phyloP scores from a whole-genome alignment of 2,888 invertebrate species.

The Amphipoea oculea region DNA sequence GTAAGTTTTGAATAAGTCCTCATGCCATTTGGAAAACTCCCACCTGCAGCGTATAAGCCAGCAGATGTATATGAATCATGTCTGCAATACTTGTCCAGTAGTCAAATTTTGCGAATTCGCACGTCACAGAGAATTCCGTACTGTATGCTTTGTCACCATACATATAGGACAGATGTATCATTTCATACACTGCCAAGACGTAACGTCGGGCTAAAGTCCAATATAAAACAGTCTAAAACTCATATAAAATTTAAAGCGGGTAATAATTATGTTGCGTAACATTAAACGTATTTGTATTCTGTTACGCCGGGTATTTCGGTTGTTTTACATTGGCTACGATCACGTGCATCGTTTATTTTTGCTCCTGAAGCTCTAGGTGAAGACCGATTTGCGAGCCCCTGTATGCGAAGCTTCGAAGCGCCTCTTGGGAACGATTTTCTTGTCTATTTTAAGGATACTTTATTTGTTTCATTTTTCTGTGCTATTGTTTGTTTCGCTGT shows the following conservation, averaged over 20 bases:
- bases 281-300: constrained; percentile 70
- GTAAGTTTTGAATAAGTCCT: constrained; percentile 1
- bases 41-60: constrained; percentile 23
- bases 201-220: constrained; percentile 69
- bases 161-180: constrained; percentile 53
- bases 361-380: constrained; percentile 70
- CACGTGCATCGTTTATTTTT: constrained; percentile 84
- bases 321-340: constrained; percentile 70
- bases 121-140: constrained; percentile 46
- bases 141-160: constrained; percentile 51
- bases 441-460: constrained; percentile 49
- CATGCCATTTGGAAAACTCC: constrained; percentile 21
- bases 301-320: constrained; percentile 77
- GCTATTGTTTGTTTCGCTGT: neutral
- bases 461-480: constrained; percentile 8
- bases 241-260: constrained; percentile 62
- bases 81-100: constrained; percentile 14
- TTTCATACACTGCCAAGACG: constrained; percentile 70
- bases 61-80: constrained; percentile 40
- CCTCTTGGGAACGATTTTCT: constrained; percentile 33
- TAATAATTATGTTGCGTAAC: constrained; percentile 70
- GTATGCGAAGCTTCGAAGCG: constrained; percentile 48
- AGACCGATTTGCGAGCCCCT: constrained; percentile 59
- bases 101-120: constrained; percentile 27
- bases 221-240: constrained; percentile 66